These are phyloP conservation scores for Megaleporinus macrocephalus DNA, from an alignment of 2,113 vertebrate genomes.

Conservation along the genomic window DNA sequence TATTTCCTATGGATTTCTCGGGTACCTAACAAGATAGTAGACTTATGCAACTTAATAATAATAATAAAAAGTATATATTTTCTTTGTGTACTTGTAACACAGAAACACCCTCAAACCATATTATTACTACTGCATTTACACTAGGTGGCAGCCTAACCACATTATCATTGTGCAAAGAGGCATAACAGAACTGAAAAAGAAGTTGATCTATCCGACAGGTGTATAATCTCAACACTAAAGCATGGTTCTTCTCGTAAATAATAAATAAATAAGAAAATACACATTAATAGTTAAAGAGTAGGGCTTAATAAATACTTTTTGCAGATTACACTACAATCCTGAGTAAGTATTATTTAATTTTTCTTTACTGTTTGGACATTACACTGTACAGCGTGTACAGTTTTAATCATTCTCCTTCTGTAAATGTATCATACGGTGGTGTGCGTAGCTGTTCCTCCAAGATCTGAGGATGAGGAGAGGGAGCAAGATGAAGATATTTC, in stretches of 20 bases:
- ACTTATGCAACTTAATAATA: too few relatives aligned
- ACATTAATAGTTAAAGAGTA: too few relatives aligned
- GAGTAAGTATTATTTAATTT: neutral
- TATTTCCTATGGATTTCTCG: neutral
- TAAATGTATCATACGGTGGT: slow-evolving; percentile 80
- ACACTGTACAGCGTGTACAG: too few relatives aligned
- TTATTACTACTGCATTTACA: neutral
- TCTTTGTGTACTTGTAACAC: neutral
- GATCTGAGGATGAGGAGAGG: slow-evolving; percentile 84
- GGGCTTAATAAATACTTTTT: too few relatives aligned
- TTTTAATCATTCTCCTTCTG: neutral
- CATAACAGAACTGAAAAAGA: neutral
- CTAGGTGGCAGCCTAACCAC: neutral
- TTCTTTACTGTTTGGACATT: too few relatives aligned
- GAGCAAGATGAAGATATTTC: slow-evolving; percentile 79
- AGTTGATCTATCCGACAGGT: neutral
- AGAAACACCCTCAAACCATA: neutral
- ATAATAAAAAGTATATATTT: neutral
- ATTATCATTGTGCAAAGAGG: neutral
- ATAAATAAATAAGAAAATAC: too few relatives aligned
- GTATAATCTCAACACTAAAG: too few relatives aligned
- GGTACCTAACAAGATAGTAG: too few relatives aligned
- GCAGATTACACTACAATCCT: too few relatives aligned
- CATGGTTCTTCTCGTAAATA: too few relatives aligned
- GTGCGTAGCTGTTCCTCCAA: slow-evolving; percentile 81